Percentiles rank a stretch among this genome's conserved stretches.
Conservation (phyloP, 2,113 vertebrate species). For the Ochotona curzoniae region DNA sequence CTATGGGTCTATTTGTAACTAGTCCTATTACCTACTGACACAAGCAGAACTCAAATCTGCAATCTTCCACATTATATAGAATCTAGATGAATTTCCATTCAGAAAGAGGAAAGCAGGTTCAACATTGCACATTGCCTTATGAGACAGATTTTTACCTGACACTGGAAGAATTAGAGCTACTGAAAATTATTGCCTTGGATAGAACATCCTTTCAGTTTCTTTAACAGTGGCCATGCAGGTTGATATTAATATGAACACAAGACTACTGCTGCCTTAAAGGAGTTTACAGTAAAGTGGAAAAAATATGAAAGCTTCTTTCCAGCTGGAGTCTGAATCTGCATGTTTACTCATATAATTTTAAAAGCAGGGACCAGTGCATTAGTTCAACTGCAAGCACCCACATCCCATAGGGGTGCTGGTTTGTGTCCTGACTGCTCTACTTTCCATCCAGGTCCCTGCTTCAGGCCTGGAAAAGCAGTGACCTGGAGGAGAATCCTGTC, state of each 20-base stretch:
- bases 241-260: background rate
- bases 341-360: background rate
- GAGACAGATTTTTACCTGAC: background rate
- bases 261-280: background rate
- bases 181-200: background rate
- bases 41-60: background rate
- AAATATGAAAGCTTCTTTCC: background rate
- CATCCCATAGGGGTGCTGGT: no score
- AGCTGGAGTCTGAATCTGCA: background rate
- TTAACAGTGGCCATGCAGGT: background rate
- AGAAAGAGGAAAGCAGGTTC: background rate
- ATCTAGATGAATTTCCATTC: conserved; percentile 3
- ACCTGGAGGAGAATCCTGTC: no score
- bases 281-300: background rate
- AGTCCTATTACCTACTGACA: background rate
- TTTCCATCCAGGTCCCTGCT: no score
- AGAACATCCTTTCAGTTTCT: background rate
- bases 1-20: background rate
- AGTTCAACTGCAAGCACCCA: no score
- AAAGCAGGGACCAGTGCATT: no score
- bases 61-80: background rate
- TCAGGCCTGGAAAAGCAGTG: no score
- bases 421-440: no score
- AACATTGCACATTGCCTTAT: background rate
- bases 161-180: background rate